Conservation (phyloP, 1,140 invertebrate species). For the Scaptomyza pallida region DNA sequence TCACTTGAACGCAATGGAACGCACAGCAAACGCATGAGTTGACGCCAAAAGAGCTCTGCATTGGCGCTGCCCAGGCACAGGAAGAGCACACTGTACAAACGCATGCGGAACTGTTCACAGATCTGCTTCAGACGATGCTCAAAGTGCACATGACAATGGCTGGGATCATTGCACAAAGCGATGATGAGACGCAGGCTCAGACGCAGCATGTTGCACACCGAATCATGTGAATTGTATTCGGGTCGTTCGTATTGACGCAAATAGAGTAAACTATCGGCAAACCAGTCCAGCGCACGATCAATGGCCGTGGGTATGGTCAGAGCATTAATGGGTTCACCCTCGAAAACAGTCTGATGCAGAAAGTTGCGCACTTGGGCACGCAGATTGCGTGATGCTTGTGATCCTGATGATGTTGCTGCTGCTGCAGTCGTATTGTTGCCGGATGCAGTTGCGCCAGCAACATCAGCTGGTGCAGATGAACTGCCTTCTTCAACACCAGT, state of each 20-base stretch:
- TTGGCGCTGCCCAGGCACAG: slow-evolving; percentile 71
- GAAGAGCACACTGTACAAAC: slow-evolving; percentile 69
- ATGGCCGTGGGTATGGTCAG: slow-evolving; percentile 65
- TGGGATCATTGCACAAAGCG: slow-evolving; percentile 77
- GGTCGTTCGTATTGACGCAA: slow-evolving; percentile 76
- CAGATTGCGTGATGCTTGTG: slow-evolving; percentile 28
- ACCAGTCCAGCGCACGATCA: slow-evolving; percentile 62
- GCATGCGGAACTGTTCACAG: slow-evolving; percentile 61
- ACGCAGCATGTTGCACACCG: slow-evolving; percentile 72
- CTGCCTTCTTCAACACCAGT: background rate
- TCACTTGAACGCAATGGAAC: slow-evolving; percentile 59
- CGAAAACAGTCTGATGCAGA: slow-evolving; percentile 61
- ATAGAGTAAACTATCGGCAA: slow-evolving; percentile 59
- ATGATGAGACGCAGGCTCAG: slow-evolving; percentile 60
- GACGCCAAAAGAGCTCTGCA: slow-evolving; percentile 73
- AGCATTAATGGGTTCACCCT: slow-evolving; percentile 62
- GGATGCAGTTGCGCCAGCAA: background rate
- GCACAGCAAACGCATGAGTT: slow-evolving; percentile 62
- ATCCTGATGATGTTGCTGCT: background rate
- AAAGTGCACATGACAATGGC: slow-evolving; percentile 76
- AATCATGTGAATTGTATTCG: slow-evolving; percentile 75
- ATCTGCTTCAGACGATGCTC: slow-evolving; percentile 83
- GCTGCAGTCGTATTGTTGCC: background rate
- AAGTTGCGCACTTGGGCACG: slow-evolving; percentile 60
- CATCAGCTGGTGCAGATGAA: background rate